Evolutionary conservation across 2,888 invertebrate species (phyloP).

Genomic region (Galerucella pusilla): DNA sequence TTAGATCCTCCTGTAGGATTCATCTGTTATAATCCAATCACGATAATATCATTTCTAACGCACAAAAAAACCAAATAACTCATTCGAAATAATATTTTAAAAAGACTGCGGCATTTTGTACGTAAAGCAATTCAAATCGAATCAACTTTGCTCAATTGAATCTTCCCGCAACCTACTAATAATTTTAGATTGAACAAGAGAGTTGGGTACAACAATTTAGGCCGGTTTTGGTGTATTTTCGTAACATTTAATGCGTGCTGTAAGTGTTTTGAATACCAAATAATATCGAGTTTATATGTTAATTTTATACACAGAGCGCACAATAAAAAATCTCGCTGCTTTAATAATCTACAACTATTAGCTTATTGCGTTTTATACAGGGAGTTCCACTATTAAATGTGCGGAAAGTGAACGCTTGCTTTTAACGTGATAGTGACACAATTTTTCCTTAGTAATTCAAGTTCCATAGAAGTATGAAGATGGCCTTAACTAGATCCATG

Average conservation of each 20-base stretch:
- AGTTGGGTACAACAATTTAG: background rate
- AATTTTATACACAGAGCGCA: background rate
- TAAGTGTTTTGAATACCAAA: background rate
- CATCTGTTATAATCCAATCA: slow-evolving; percentile 12
- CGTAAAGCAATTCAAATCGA: background rate
- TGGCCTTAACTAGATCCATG: no score
- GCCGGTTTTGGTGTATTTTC: background rate
- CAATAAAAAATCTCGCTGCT: no score
- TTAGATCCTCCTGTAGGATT: background rate
- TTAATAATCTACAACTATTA: no score
- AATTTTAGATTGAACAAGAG: slow-evolving; percentile 12
- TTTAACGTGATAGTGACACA: no score
- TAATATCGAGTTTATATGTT: background rate
- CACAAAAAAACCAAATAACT: background rate
- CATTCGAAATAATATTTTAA: background rate
- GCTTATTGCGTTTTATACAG: no score
- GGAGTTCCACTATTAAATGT: no score
- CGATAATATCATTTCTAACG: background rate
- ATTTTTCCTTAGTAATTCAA: no score
- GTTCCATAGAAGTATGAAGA: no score
- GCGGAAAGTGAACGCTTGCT: no score
- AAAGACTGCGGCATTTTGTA: slow-evolving; percentile 1
- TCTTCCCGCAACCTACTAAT: slow-evolving; percentile 19
- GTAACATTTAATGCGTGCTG: background rate
- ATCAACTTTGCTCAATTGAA: slow-evolving; percentile 1